These are phyloP conservation scores for Macropus fuliginosus DNA, from an alignment of 2,797 vertebrate genomes.

Conservation along the genomic window DNA sequence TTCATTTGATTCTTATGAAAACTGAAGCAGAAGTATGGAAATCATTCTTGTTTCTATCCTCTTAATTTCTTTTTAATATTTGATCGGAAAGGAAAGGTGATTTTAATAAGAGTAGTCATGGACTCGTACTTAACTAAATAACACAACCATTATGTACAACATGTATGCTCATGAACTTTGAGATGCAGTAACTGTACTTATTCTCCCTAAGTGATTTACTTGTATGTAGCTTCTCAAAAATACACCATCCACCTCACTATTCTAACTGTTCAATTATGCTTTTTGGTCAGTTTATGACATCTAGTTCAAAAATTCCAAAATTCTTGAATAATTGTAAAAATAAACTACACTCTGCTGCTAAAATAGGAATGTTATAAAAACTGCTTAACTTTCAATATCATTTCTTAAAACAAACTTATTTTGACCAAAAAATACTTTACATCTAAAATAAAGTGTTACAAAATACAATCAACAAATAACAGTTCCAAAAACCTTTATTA, in stretches of 20 bases:
- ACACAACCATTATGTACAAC: background rate
- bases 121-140: background rate
- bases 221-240: background rate
- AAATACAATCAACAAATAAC: conserved; percentile 50
- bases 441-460: background rate
- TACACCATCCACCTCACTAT: background rate
- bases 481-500: conserved; percentile 18
- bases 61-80: no score
- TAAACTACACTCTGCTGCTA: background rate
- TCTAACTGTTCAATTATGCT: conserved; percentile 13
- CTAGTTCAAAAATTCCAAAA: conserved; percentile 32
- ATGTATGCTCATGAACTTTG: background rate
- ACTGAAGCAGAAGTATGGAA: background rate
- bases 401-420: background rate
- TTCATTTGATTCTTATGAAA: background rate
- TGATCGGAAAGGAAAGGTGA: background rate
- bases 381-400: background rate
- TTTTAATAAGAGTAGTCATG: background rate
- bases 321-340: background rate
- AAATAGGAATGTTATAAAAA: background rate
- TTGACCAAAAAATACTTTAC: background rate
- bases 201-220: background rate
- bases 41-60: background rate
- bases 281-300: background rate
- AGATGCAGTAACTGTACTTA: background rate